phyloP scores from a whole-genome alignment of 2,888 invertebrate genomes.

The Hyppa rectilinea region DNA sequence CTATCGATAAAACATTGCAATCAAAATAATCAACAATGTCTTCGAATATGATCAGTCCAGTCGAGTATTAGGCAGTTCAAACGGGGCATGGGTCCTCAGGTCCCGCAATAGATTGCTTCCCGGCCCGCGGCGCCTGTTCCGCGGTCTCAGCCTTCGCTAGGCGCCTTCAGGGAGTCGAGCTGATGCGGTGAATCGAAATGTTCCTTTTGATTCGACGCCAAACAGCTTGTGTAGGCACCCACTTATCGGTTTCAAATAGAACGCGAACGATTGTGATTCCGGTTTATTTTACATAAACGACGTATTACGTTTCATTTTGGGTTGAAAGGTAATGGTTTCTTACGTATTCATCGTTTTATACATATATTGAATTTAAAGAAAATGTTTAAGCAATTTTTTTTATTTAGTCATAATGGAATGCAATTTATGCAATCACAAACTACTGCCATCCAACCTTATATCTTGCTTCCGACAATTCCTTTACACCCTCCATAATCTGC shows the following conservation, averaged over 20 bases:
- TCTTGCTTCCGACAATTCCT: constrained; percentile 6
- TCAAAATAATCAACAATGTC: too few relatives aligned
- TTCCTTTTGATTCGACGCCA: constrained; percentile 70
- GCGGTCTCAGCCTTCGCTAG: constrained; percentile 62
- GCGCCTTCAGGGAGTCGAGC: constrained; percentile 64
- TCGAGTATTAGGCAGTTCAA: constrained; percentile 54
- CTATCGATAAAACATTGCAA: too few relatives aligned
- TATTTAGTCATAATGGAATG: background rate
- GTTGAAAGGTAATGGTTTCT: constrained; percentile 29
- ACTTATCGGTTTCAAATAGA: constrained; percentile 53
- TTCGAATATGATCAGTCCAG: background rate
- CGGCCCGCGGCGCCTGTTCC: constrained; percentile 67
- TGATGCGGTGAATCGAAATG: constrained; percentile 68
- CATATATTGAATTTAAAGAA: background rate
- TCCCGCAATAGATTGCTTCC: constrained; percentile 74
- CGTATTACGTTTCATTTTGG: constrained; percentile 34
- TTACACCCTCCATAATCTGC: constrained; percentile 21
- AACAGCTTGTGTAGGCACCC: constrained; percentile 60
- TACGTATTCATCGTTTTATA: constrained; percentile 15
- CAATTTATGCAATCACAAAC: background rate
- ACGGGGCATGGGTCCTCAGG: constrained; percentile 62
- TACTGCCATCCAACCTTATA: background rate
- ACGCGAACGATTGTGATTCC: constrained; percentile 31
- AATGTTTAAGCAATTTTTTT: background rate
- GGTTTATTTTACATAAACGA: constrained; percentile 43